A percentile compares a stretch with the other conserved stretches of the same genome.
phyloP scores from a whole-genome alignment of 2,888 invertebrate species.

The Allophyes oxyacanthae region DNA sequence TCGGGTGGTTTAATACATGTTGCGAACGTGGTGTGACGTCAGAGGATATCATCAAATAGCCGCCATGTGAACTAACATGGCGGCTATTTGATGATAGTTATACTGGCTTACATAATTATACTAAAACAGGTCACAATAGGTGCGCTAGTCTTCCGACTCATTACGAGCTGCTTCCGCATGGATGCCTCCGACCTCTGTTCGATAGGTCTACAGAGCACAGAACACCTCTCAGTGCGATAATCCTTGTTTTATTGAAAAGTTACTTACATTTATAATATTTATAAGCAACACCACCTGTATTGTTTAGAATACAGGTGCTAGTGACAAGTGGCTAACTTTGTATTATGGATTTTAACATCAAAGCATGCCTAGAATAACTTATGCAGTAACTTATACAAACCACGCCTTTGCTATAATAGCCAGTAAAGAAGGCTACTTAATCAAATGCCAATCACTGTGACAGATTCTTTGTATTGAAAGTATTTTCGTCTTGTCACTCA shows the following conservation, averaged over 20 bases:
- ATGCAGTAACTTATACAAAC: too few relatives aligned
- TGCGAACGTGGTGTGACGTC: slow-evolving; percentile 5
- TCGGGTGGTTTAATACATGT: too few relatives aligned
- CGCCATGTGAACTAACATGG: too few relatives aligned
- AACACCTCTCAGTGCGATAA: background rate
- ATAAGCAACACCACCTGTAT: too few relatives aligned
- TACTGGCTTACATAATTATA: too few relatives aligned
- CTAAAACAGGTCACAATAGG: too few relatives aligned
- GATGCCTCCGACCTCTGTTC: slow-evolving; percentile 26
- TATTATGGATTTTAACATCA: too few relatives aligned
- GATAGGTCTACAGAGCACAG: background rate
- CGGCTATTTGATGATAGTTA: too few relatives aligned
- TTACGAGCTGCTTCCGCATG: slow-evolving; percentile 32
- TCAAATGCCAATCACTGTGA: background rate
- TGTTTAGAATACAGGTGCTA: too few relatives aligned
- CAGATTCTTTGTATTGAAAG: background rate
- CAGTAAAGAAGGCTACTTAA: background rate
- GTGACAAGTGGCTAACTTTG: too few relatives aligned
- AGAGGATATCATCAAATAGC: slow-evolving; percentile 20
- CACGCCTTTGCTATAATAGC: background rate
- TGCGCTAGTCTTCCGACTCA: slow-evolving; percentile 28
- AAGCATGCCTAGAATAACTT: too few relatives aligned
- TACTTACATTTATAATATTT: too few relatives aligned
- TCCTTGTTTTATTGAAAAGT: background rate
- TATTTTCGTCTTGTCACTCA: background rate